Percentiles rank a stretch among this genome's conserved stretches.
phyloP scores from a whole-genome alignment of 2,888 invertebrate genomes.

The Mylabris sibirica region DNA sequence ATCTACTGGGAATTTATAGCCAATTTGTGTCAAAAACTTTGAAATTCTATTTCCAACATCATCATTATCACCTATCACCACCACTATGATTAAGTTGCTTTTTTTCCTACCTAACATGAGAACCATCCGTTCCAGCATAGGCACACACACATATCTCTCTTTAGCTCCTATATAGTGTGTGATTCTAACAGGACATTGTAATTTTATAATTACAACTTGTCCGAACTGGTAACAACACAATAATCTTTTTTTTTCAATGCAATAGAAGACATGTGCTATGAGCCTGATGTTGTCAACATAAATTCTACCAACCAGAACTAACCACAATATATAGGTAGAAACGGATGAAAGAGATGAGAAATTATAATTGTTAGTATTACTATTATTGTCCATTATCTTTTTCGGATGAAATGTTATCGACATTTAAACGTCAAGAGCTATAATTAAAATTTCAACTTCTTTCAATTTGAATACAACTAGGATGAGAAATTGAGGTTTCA shows the following conservation, averaged over 20 bases:
- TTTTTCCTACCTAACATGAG: not conserved
- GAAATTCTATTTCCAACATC: not conserved
- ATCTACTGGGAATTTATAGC: not conserved
- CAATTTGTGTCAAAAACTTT: not conserved
- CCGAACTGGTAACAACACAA: conserved; percentile 29
- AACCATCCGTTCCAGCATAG: not conserved
- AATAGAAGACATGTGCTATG: conserved; percentile 7
- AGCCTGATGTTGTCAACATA: conserved; percentile 7
- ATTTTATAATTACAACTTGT: conserved; percentile 35
- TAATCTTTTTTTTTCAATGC: not conserved
- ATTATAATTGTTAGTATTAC: not conserved
- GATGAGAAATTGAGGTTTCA: not conserved
- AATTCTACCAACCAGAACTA: conserved; percentile 7
- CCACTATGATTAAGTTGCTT: not conserved
- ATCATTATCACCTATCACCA: not conserved
- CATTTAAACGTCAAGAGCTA: not conserved
- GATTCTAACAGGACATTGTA: conserved; percentile 33
- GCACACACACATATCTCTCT: not conserved
- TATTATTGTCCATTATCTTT: not conserved
- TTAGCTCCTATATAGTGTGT: conserved; percentile 19
- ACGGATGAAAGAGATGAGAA: not conserved
- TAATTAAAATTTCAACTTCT: not conserved
- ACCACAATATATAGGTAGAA: not conserved
- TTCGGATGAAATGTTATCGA: not conserved
- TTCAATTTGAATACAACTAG: not conserved